Percentiles rank a stretch among this genome's conserved stretches.
Evolutionary conservation across 2,888 invertebrate species (phyloP).

Genomic region (Trypoxylon attenuatum): DNA sequence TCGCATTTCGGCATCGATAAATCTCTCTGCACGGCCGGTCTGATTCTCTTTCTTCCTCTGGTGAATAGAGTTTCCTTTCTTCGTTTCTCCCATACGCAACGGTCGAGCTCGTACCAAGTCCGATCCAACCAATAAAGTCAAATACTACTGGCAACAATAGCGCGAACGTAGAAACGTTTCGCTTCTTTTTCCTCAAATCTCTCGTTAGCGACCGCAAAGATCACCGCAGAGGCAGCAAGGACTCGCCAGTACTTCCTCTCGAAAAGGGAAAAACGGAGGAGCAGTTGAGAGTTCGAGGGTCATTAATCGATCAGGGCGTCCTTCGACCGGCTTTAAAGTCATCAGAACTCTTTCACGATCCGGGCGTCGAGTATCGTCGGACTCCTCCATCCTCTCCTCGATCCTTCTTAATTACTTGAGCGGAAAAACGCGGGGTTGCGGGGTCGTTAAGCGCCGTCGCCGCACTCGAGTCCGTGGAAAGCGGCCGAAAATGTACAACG

Average conservation of each 20-base stretch:
- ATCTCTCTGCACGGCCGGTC: neutral
- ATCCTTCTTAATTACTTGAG: conserved; percentile 54
- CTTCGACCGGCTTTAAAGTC: conserved; percentile 34
- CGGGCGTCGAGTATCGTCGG: conserved; percentile 22
- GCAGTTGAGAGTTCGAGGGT: conserved; percentile 10
- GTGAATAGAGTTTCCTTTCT: too few relatives aligned
- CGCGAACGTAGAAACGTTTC: neutral
- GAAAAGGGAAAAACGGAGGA: conserved; percentile 16
- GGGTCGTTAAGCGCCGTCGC: conserved; percentile 40
- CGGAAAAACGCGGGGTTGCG: conserved; percentile 38
- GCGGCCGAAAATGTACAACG: conserved; percentile 30
- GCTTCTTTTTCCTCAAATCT: conserved; percentile 17
- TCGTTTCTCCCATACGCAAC: neutral
- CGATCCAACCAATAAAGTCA: conserved; percentile 9
- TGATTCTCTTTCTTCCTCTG: neutral
- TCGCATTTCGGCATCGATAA: conserved; percentile 24
- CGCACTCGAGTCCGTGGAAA: conserved; percentile 5
- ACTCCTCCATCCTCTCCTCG: conserved; percentile 24
- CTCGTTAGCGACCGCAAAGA: conserved; percentile 21
- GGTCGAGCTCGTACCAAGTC: neutral
- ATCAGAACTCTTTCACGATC: conserved; percentile 34
- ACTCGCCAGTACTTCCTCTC: neutral
- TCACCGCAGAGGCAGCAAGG: neutral
- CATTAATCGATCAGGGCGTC: conserved; percentile 36
- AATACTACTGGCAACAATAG: neutral